A percentile compares a stretch with the other conserved stretches of the same genome.
phyloP scores from a whole-genome alignment of 2,113 vertebrate species.

The Phylloscopus trochilus region DNA sequence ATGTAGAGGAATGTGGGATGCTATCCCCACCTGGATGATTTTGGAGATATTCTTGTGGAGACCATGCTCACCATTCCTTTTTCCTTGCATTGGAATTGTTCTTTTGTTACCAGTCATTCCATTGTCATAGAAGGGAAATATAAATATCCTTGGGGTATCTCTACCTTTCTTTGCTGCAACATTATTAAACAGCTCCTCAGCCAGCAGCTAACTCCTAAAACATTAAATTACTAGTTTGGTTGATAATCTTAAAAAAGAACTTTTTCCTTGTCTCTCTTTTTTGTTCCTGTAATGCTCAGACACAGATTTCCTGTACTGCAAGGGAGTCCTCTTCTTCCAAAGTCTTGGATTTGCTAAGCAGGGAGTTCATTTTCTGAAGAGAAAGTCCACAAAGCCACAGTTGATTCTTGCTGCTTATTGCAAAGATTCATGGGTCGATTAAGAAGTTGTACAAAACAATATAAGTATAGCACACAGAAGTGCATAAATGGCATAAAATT shows the following conservation, averaged over 20 bases:
- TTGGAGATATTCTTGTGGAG: not conserved
- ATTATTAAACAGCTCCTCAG: not conserved
- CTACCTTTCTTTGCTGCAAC: not conserved
- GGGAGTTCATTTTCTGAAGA: not conserved
- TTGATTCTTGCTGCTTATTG: not conserved
- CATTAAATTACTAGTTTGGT: not conserved
- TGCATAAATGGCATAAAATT: not conserved
- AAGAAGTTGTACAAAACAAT: not conserved
- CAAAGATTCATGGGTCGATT: not conserved
- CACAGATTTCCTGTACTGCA: not conserved
- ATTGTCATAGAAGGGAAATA: not conserved
- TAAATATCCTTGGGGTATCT: not conserved
- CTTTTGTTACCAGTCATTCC: not conserved
- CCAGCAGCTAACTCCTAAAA: not conserved
- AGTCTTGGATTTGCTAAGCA: not conserved
- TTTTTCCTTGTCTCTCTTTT: not conserved
- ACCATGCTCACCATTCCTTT: not conserved
- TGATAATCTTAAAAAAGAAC: not conserved
- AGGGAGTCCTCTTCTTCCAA: not conserved
- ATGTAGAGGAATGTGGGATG: not conserved
- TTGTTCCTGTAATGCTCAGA: not conserved
- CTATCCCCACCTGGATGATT: not conserved
- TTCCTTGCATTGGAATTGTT: not conserved
- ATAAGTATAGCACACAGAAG: not conserved
- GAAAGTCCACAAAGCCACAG: not conserved